Base-by-base conservation (phyloP, 2,888 invertebrate genomes). In the Sarcophaga caerulescens region DNA sequence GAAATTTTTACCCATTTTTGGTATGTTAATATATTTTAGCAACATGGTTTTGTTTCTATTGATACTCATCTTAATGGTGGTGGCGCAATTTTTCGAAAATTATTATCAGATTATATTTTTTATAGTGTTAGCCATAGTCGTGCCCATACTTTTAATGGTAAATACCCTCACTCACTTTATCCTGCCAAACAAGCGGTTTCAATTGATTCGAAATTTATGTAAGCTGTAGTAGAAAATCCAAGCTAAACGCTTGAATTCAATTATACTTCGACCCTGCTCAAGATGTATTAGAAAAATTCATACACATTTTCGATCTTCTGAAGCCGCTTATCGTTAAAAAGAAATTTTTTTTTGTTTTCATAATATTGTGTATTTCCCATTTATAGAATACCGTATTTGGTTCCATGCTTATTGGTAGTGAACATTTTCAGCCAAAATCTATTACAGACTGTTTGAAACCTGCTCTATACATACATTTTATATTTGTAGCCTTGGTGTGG, bases 371-470 rank as follows among this genome's bases (percentile, higher is more conserved):
- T 44, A 3, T 65, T 52, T 17, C 2, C 8, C 2, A 44, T 52
- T 76, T 76, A 66, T 44, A 76, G 76, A 66, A 76, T 59, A 59
- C 44, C 6, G 17, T 76, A 57, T 76, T 66, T 23, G 66, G 66
- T 59, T 66, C 76, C 4, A 8, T 66, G 44, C 76, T 66, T 35
- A 59, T 76, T 17, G 21, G 14, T 35, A 4, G 68, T 44, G 21
- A 76, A 57, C 45, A 66, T 44, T 44, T 44, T 57, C 35, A 76
- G 17, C 21, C 44, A 10, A 57, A 59, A 76, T 19, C 17, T 3
- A 12, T 66, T 17, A 76, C 76, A 14, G 66, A 59, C 23, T 66
- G 76, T 23, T 57, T 76, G 17, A 76, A 59, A 44, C 66, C 63
- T 8, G 66, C 59, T 44, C n/a, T 76, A 21, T 76, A 66, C 57